Percentiles rank a stretch among this genome's conserved stretches.
Evolutionary conservation across 2,888 invertebrate species (phyloP).

Genomic region (Elegia similella): DNA sequence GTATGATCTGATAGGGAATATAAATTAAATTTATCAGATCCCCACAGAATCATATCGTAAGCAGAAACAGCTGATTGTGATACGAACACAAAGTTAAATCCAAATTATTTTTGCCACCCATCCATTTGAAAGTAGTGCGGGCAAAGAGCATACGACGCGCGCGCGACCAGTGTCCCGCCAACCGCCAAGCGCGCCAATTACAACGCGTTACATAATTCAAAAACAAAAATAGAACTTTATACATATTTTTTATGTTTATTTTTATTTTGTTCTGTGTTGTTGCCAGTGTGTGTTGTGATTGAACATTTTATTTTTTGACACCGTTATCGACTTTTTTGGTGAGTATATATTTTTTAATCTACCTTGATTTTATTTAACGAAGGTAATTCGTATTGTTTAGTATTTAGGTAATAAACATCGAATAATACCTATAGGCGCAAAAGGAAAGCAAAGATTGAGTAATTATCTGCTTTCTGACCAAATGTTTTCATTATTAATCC

Average conservation of each 20-base stretch:
- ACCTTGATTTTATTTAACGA: constrained; percentile 6
- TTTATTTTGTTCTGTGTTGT: constrained; percentile 18
- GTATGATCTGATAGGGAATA: too few relatives aligned
- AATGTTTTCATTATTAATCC: too few relatives aligned
- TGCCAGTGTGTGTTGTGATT: constrained; percentile 18
- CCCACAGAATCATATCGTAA: too few relatives aligned
- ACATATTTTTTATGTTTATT: constrained; percentile 12
- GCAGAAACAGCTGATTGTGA: too few relatives aligned
- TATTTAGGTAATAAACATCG: neutral
- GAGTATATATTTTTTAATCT: neutral
- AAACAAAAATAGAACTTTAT: constrained; percentile 25
- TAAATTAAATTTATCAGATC: too few relatives aligned
- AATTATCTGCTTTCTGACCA: too few relatives aligned
- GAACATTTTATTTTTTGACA: constrained; percentile 13
- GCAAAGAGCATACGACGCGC: neutral
- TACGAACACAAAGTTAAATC: neutral
- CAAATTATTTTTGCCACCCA: constrained; percentile 2
- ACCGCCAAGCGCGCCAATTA: constrained; percentile 21
- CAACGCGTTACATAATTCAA: constrained; percentile 25
- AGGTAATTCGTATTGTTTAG: neutral
- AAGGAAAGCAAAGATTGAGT: too few relatives aligned
- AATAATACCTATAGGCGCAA: too few relatives aligned
- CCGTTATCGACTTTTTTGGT: constrained; percentile 4
- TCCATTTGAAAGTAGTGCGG: neutral
- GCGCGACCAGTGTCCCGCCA: constrained; percentile 1